Evolutionary conservation across 2,113 vertebrate genomes (phyloP), one percentile per base, ranked within the genome.

Genomic region (Bujurquina vittata): DNA sequence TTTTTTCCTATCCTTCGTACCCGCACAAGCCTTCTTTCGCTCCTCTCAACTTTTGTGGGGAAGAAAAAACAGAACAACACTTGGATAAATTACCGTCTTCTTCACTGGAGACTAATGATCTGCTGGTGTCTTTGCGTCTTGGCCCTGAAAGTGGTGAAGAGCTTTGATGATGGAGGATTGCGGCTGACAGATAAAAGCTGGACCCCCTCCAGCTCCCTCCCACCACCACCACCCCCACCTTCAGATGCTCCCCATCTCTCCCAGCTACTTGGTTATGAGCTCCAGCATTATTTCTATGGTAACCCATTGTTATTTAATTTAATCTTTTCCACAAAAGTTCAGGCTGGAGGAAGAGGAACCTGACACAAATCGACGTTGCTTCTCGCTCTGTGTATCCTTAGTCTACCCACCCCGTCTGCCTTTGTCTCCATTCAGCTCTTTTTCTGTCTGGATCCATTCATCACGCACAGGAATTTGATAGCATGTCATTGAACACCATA

Each of bases 161-260:
- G 88, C 93, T 94, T 95, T 95, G 91, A 94, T 92, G 93, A 90
- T 91, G 80, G 87, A 92, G 91, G 84, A 83, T 84, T 83, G 87
- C 65, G 60, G 61, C 84, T 87, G 87, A 89, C 89, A 88, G 88
- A 92, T 93, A 88, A 92, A 92, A 93, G 90, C 79, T 58, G 77
- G 79, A 76, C 56, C 18, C 31, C 75, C 77, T 83, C 77, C 31
- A 12, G 23, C 22, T 7, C 4, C 37, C n/a, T 1, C 59, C 26
- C 29, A 3, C 18, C 31, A 2, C 46, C 57, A 62, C 31, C 80
- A 29, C 49, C 18, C 3, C 49, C 29, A 15, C 59, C 61, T 46
- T 54, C 60, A 86, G 84, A 92, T 60, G 75, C 80, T 83, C 83
- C 72, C 76, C 78, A 81, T 87, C 83, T 89, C 84, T 94, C 88